Percentiles rank a stretch among this genome's conserved stretches.
phyloP scores from a whole-genome alignment of 1,140 invertebrate genomes.

The Pseudomyrmex dendroicus region DNA sequence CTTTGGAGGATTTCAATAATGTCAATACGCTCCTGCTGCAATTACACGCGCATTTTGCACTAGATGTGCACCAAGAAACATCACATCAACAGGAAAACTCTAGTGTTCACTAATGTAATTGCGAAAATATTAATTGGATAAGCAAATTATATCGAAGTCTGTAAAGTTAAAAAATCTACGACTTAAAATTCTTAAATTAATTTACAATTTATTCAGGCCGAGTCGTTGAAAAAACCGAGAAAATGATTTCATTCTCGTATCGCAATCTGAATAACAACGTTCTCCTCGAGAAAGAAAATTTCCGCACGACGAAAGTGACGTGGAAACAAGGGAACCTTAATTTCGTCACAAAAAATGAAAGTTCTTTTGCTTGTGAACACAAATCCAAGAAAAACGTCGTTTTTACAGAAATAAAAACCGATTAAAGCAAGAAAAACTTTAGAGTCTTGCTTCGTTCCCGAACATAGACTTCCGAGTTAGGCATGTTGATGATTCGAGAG shows the following conservation, averaged over 20 bases:
- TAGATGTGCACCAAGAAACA: too few species aligned
- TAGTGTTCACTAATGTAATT: too few species aligned
- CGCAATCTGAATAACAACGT: constrained; percentile 15
- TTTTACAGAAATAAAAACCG: neutral
- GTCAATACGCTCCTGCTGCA: constrained; percentile 4
- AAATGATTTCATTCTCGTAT: too few species aligned
- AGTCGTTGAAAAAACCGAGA: too few species aligned
- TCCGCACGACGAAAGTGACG: constrained; percentile 48
- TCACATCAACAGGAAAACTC: too few species aligned
- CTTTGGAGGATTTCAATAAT: neutral
- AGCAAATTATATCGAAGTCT: too few species aligned
- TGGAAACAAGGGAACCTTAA: constrained; percentile 65
- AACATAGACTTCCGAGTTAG: neutral
- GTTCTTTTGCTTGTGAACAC: neutral
- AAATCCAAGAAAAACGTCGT: neutral
- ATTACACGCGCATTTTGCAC: constrained; percentile 10
- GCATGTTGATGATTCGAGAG: too few species aligned
- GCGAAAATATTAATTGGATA: too few species aligned
- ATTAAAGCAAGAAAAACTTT: too few species aligned
- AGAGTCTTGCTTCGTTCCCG: constrained; percentile 69
- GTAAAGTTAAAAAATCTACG: too few species aligned
- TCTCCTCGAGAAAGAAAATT: constrained; percentile 7
- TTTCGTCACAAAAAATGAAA: constrained; percentile 11
- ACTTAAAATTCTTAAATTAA: too few species aligned
- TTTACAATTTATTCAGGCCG: too few species aligned